Evolutionary conservation across 2,888 invertebrate species (phyloP).

Genomic region (Netelia melanura): DNA sequence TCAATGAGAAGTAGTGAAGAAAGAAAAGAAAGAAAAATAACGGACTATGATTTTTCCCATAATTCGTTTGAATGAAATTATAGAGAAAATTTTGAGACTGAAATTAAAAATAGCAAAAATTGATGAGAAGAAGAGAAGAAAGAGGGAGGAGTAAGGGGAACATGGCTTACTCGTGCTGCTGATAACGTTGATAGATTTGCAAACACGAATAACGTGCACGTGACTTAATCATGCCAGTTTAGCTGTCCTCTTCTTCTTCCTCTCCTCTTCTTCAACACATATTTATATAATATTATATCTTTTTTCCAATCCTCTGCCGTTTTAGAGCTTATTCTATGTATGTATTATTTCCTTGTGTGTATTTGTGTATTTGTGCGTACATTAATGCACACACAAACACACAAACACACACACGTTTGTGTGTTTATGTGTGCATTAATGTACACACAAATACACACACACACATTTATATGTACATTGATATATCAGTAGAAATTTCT

Average conservation of each 20-base stretch:
- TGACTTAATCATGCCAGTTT: slow-evolving; percentile 47
- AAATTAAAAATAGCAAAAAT: slow-evolving; percentile 13
- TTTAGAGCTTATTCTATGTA: background rate
- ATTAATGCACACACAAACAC: background rate
- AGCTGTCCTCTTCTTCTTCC: background rate
- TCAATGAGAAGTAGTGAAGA: background rate
- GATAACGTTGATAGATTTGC: slow-evolving; percentile 65
- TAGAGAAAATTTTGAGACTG: too few relatives aligned
- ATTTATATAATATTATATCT: slow-evolving; percentile 5
- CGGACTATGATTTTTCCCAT: too few relatives aligned
- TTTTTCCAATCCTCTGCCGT: slow-evolving; percentile 5
- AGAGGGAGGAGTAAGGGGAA: slow-evolving; percentile 17
- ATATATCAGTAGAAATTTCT: slow-evolving; percentile 1
- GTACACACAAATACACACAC: background rate
- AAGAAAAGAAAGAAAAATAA: too few relatives aligned
- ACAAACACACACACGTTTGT: background rate
- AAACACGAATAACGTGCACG: slow-evolving; percentile 69
- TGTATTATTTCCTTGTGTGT: background rate
- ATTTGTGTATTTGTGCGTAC: background rate
- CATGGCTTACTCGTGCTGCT: slow-evolving; percentile 37
- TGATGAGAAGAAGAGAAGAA: slow-evolving; percentile 7
- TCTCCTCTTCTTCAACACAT: slow-evolving; percentile 7
- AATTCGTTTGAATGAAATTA: too few relatives aligned
- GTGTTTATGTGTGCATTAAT: background rate
- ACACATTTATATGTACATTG: background rate